These are phyloP conservation scores for Mastigias papua DNA, from an alignment of 30 jellyfish, hydroid and myxozoan species.

Conservation along the genomic window DNA sequence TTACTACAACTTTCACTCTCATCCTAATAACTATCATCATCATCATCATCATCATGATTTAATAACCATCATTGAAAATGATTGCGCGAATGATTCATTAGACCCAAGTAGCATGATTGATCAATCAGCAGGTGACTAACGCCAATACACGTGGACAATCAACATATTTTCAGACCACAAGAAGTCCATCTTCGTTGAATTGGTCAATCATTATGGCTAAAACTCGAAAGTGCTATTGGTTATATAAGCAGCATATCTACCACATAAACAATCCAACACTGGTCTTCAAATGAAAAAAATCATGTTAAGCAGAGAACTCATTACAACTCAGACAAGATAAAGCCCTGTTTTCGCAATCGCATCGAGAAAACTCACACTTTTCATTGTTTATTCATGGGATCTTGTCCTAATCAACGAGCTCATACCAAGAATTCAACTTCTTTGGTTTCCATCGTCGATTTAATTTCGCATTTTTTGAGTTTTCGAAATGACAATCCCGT, in stretches of 20 bases:
- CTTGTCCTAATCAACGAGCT: not conserved
- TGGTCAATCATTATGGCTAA: too few species aligned
- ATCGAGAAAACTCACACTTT: not conserved
- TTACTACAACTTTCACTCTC: not conserved
- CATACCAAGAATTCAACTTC: not conserved
- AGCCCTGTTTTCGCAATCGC: not conserved
- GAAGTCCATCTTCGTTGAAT: too few species aligned
- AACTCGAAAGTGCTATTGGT: not conserved
- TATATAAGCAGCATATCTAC: not conserved
- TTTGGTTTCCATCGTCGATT: not conserved
- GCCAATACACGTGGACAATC: too few species aligned
- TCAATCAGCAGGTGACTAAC: too few species aligned
- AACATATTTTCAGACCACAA: too few species aligned
- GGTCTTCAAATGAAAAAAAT: not conserved
- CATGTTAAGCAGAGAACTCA: not conserved
- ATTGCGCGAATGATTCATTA: not conserved
- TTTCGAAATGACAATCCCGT: not conserved
- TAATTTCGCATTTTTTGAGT: slow-evolving; percentile 4
- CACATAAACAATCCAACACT: not conserved
- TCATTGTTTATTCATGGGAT: not conserved
- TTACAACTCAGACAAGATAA: not conserved
- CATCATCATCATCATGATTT: not conserved
- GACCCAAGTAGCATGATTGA: not conserved
- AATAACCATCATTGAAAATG: not conserved
- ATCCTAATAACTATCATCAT: not conserved